phyloP scores from a whole-genome alignment of 1,140 invertebrate genomes.

The Ladona fulva region DNA sequence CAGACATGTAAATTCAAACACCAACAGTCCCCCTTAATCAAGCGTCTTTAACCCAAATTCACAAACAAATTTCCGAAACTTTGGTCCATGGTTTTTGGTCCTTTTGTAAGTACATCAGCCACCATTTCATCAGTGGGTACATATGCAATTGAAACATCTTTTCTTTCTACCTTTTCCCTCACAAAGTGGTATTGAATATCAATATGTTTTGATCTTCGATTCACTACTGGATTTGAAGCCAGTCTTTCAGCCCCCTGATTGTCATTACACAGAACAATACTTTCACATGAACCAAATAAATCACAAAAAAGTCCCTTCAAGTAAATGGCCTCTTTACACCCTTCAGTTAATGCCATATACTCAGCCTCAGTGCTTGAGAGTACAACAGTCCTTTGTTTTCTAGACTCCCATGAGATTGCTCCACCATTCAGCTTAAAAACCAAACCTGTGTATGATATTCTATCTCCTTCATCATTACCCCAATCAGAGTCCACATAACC shows the following conservation, averaged over 20 bases:
- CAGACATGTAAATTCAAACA: no score
- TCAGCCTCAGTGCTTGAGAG: no score
- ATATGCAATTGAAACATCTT: constrained; percentile 19
- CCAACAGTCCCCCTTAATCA: no score
- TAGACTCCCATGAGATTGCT: constrained; percentile 41
- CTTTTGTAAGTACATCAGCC: constrained; percentile 18
- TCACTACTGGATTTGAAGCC: constrained; percentile 30
- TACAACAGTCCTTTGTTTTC: constrained; percentile 39
- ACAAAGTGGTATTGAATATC: constrained; percentile 29
- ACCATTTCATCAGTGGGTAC: constrained; percentile 22
- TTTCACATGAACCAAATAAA: no score
- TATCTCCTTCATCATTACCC: not conserved
- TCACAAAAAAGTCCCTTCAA: no score
- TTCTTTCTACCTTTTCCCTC: constrained; percentile 18
- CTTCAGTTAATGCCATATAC: no score
- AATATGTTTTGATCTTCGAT: constrained; percentile 31
- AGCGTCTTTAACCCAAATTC: not conserved
- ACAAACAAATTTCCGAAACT: no score
- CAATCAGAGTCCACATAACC: not conserved
- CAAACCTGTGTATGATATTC: constrained; percentile 28
- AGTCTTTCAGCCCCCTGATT: constrained; percentile 34
- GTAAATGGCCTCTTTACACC: no score
- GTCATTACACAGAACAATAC: constrained; percentile 29
- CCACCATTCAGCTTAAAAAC: constrained; percentile 29
- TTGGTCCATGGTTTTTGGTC: no score